Conservation (phyloP, 2,113 vertebrate species). For the Myxocyprinus asiaticus region DNA sequence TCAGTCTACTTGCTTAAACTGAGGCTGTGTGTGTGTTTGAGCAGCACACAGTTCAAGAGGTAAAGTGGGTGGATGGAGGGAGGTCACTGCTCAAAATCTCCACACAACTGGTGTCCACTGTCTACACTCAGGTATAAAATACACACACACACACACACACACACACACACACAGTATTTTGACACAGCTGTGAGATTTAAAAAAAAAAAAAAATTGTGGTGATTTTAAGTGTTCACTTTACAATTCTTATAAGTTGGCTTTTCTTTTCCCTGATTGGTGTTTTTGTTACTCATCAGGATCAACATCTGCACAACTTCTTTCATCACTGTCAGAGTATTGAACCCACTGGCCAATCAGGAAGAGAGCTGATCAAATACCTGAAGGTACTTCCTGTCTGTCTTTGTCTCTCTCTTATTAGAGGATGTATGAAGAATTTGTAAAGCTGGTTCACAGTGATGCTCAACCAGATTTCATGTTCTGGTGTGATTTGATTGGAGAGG, state of each 20-base stretch:
- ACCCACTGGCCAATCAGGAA: slow-evolving; percentile 81
- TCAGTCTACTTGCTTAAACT: not conserved
- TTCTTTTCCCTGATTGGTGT: not conserved
- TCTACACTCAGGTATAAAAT: slow-evolving; percentile 89
- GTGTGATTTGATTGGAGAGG: no score
- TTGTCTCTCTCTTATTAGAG: slow-evolving; percentile 23
- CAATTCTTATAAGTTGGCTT: no score
- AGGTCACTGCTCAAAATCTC: slow-evolving; percentile 90
- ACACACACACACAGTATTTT: not conserved
- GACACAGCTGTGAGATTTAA: not conserved
- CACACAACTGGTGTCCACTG: slow-evolving; percentile 92
- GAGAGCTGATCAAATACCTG: slow-evolving; percentile 93
- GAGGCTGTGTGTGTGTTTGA: slow-evolving; percentile 44
- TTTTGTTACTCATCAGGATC: slow-evolving; percentile 78
- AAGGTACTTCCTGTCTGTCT: slow-evolving; percentile 78
- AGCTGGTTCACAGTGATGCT: no score
- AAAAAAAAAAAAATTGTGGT: no score
- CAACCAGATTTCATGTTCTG: no score
- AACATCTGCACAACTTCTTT: slow-evolving; percentile 98
- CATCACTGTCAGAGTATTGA: slow-evolving; percentile 89
- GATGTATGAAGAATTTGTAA: not conserved
- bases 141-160: not conserved
- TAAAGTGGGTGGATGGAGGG: slow-evolving; percentile 98
- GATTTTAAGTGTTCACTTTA: no score
- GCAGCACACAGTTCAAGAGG: slow-evolving; percentile 90